Base-by-base conservation (phyloP, 2,797 vertebrate species). In the Graptemys geographica region DNA sequence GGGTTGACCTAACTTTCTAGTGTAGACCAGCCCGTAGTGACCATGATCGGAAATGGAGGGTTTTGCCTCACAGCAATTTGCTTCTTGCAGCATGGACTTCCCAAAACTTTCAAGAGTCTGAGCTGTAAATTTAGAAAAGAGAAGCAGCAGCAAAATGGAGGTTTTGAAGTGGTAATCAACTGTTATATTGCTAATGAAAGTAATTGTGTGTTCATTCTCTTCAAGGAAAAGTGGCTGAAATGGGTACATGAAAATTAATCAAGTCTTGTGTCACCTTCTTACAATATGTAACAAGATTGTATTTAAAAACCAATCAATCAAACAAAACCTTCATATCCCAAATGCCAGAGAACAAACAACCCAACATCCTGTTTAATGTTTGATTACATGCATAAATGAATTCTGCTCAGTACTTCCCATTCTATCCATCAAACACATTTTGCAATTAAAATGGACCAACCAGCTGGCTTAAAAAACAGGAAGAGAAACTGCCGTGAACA, bases 161-260 rank as follows among this genome's bases (percentile, higher is more conserved):
- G 69, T 88, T 78, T 86, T 88, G 59, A 92, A 91, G 53, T 13
- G 84, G 93, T 55, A 93, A 92, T 93, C 76, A 88, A n/a, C 81
- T 94, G 49, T 55, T 90, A 15, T 52, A 57, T 86, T 94, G 59
- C n/a, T 88, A 97, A 92, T 90, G 53, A 94, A 92, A 51, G 56
- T 62, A 94, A 93, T 88, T 57, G 4, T 56, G 47, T 37, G 11
- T 72, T 94, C n/a, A 86, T 96, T 92, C 90, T 84, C 74, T 93
- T 92, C 79, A 88, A 89, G 49, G 83, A 55, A 81, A 84, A 95
- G 81, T 91, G 51, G 7, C 23, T 96, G 69, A 19, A 96, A 93
- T 44, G 11, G 52, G n/a, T 51, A 92, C 12, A 53, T 13, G 69
- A 91, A 89, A 93, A 97, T 93, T 78, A 94, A 90, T 86, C 49